phyloP scores from a whole-genome alignment of 2,888 invertebrate species.

The Andrena haemorrhoa region DNA sequence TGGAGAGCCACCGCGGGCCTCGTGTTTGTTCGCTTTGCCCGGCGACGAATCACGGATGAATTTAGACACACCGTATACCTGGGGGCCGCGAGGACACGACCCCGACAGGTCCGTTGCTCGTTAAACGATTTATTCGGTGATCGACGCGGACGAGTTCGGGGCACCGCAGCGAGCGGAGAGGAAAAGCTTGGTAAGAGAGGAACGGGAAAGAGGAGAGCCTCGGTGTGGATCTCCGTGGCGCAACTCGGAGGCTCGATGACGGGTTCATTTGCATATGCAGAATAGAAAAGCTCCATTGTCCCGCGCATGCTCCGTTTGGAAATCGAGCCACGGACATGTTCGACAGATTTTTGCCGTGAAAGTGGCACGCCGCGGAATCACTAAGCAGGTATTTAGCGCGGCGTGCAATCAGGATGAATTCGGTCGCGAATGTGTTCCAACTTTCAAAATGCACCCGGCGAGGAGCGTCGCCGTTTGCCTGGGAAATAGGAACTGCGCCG shows the following conservation, averaged over 20 bases:
- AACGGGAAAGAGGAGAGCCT: background rate
- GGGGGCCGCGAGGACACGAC: slow-evolving; percentile 41
- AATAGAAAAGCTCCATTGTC: slow-evolving; percentile 39
- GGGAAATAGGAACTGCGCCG: slow-evolving; percentile 31
- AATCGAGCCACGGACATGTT: slow-evolving; percentile 45
- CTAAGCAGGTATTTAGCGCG: slow-evolving; percentile 62
- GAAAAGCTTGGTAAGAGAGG: background rate
- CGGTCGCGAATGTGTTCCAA: slow-evolving; percentile 60
- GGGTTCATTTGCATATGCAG: background rate
- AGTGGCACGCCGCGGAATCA: slow-evolving; percentile 56
- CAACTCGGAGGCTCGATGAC: background rate
- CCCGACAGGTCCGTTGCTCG: slow-evolving; percentile 26
- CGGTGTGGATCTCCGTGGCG: background rate
- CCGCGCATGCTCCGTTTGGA: slow-evolving; percentile 27
- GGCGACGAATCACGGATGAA: slow-evolving; percentile 72
- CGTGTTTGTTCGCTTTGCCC: slow-evolving; percentile 59
- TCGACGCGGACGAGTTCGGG: slow-evolving; percentile 17
- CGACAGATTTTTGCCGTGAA: slow-evolving; percentile 61
- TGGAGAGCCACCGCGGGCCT: slow-evolving; percentile 51
- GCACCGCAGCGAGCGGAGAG: background rate
- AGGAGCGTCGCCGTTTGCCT: slow-evolving; percentile 25
- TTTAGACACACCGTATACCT: slow-evolving; percentile 65
- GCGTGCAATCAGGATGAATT: slow-evolving; percentile 58
- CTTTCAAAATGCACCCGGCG: slow-evolving; percentile 58
- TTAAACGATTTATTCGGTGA: slow-evolving; percentile 36